Evolutionary conservation across 2,888 invertebrate genomes (phyloP), one percentile per base, ranked within the genome.

Genomic region (Flexamia atlantica): DNA sequence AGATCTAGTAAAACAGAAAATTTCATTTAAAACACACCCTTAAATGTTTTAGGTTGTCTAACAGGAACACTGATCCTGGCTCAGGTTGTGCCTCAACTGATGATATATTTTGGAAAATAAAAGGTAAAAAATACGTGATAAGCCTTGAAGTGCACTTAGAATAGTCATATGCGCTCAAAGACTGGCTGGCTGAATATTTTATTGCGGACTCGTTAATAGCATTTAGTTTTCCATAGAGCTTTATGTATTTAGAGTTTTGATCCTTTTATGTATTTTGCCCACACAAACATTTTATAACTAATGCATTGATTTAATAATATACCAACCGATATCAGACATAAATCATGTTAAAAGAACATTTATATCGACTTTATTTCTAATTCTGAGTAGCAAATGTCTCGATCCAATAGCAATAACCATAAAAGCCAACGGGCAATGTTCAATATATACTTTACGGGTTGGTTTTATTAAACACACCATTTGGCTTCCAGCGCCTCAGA

Each of bases 391-490:
- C 23, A 53, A 53, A 53, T 23, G 53, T 3, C 53, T 23, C 20
- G 20, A 53, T 53, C 20, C 20, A 23, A 23, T 53, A 14, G 28
- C 64, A 30, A 28, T 64, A 64, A 64, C 64, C 10, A 30, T 64
- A 28, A 64, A 64, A 57, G 25, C 64, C 64, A 64, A 64, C 64
- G 4, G 64, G 64, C 64, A 64, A 20, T 64, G 64, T 64, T 64
- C 64, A 64, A 64, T 64, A 64, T 28, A 64, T 64, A 64, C 64
- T 64, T 64, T 64, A 64, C 64, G 25, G 64, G 64, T 30, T 64
- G 3, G 64, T 64, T 64, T 64, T 64, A 64, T 64, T 64, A 64
- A 64, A 64, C 64, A 30, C 64, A 28, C 64, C 64, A 64, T 64
- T 64, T 64, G 64, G 64, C 64, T 64, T 30, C 28, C 14, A 64